Evolutionary conservation across 2,113 vertebrate genomes (phyloP).

Genomic region (Centropus bengalensis): DNA sequence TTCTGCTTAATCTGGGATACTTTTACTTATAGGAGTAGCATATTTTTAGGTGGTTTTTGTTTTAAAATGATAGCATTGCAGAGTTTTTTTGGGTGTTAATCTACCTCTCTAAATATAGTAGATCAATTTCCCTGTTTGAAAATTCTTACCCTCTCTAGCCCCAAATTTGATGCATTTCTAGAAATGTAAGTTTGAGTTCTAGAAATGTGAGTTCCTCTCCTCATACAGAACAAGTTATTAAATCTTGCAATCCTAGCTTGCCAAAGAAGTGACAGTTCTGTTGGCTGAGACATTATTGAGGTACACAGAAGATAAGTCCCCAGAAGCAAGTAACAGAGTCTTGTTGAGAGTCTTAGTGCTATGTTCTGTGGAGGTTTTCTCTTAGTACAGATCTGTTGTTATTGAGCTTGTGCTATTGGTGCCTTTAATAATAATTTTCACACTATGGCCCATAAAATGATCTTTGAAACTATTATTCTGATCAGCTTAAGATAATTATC

Average conservation of each 20-base stretch:
- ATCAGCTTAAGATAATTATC: constrained; percentile 16
- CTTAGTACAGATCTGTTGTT: neutral
- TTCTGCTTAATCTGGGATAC: neutral
- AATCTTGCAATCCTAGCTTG: neutral
- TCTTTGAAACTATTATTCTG: constrained; percentile 33
- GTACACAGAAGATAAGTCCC: neutral
- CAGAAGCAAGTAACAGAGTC: neutral
- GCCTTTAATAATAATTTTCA: constrained; percentile 25
- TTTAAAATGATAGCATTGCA: neutral
- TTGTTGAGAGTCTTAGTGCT: neutral
- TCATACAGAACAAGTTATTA: neutral
- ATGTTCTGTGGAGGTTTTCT: neutral
- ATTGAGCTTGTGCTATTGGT: neutral
- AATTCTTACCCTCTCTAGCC: fast-evolving
- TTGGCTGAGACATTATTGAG: neutral
- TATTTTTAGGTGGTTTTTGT: neutral
- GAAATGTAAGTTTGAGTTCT: neutral
- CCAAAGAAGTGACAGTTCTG: neutral
- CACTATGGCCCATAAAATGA: neutral
- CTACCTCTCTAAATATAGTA: neutral
- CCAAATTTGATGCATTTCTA: neutral
- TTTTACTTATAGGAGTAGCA: neutral
- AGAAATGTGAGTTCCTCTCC: neutral
- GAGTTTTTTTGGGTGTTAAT: neutral
- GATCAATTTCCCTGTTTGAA: neutral